Conservation (phyloP, 2,113 vertebrate genomes). For the Sphyrna mokarran region DNA sequence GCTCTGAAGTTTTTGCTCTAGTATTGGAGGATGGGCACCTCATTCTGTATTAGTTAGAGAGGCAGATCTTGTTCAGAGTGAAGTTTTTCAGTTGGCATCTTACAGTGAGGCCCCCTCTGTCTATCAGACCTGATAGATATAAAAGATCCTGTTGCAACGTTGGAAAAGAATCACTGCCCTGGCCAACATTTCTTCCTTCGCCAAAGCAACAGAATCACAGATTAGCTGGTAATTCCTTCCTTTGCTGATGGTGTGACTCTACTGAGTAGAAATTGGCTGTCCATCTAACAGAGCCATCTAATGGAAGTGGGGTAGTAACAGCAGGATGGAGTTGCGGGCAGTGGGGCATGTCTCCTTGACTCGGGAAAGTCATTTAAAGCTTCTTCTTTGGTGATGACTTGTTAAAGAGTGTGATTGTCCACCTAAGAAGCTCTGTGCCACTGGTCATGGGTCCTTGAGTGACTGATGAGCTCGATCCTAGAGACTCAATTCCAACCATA, state of each 20-base stretch:
- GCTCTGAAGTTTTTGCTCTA: not conserved
- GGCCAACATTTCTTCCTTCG: not conserved
- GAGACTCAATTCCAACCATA: too few relatives aligned
- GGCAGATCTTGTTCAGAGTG: not conserved
- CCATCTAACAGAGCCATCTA: not conserved
- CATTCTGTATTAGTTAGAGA: not conserved
- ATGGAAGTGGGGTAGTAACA: not conserved
- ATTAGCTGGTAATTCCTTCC: not conserved
- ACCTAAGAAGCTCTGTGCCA: too few relatives aligned
- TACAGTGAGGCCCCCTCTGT: too few relatives aligned
- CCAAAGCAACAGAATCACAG: not conserved
- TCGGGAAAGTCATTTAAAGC: not conserved
- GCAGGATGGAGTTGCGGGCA: too few relatives aligned
- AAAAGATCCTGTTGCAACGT: not conserved
- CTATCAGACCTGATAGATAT: not conserved
- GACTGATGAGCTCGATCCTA: too few relatives aligned
- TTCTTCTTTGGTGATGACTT: not conserved
- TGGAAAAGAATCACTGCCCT: not conserved
- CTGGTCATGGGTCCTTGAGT: too few relatives aligned
- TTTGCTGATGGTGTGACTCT: not conserved
- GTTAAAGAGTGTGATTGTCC: too few relatives aligned
- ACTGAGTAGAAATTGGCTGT: not conserved
- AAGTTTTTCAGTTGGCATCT: not conserved
- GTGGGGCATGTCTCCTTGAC: not conserved
- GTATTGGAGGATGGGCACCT: not conserved